These are phyloP conservation scores for Drosophila mettleri DNA, from an alignment of 2,888 invertebrate species.

Conservation along the genomic window DNA sequence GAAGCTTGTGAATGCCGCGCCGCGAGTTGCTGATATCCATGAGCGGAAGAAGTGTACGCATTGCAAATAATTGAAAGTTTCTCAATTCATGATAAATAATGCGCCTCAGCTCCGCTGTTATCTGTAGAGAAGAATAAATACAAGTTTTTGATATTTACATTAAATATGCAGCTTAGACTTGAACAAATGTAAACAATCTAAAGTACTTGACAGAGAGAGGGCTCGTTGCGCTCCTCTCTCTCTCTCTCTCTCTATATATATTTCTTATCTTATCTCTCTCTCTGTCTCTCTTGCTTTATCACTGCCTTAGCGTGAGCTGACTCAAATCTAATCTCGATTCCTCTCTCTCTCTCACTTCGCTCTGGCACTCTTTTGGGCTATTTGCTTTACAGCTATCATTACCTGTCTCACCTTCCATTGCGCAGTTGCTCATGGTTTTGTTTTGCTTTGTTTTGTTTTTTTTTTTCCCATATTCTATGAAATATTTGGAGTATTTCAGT, in stretches of 20 bases:
- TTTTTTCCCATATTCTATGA: background rate
- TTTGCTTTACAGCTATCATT: background rate
- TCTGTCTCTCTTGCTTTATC: background rate
- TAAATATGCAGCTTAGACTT: conserved; percentile 23
- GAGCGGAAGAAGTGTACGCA: conserved; percentile 18
- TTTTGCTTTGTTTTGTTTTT: background rate
- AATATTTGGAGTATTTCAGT: conserved; percentile 28
- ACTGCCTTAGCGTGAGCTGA: background rate
- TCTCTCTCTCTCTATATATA: background rate
- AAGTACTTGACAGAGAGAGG: too few relatives aligned
- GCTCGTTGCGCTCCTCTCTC: conserved; percentile 6
- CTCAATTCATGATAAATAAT: conserved; percentile 2
- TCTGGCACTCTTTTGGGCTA: conserved; percentile 2
- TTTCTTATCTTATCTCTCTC: too few relatives aligned
- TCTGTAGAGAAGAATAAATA: background rate
- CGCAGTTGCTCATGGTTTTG: conserved; percentile 11
- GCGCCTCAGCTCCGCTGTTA: background rate
- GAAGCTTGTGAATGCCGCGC: conserved; percentile 24
- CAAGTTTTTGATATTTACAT: conserved; percentile 23
- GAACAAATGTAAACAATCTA: conserved; percentile 27
- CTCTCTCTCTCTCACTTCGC: conserved; percentile 6
- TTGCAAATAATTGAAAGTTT: conserved; percentile 33
- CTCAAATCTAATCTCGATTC: conserved; percentile 29
- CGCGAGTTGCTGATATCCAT: conserved; percentile 4
- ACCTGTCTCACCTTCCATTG: background rate